Conservation (phyloP, 2,797 vertebrate genomes). For the Mormyrus hasselquistii region DNA sequence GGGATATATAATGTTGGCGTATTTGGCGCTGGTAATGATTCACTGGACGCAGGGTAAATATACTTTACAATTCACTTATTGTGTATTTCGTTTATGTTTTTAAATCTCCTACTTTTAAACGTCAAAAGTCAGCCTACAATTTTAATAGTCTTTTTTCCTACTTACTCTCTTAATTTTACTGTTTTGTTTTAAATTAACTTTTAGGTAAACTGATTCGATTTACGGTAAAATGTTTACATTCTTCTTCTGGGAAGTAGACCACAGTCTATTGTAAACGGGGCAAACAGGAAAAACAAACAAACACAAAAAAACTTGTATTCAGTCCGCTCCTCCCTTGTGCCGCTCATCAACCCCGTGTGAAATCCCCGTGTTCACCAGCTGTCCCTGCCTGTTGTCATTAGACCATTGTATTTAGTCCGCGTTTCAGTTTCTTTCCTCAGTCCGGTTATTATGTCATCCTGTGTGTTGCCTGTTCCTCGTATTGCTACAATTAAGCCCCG, state of each 20-base stretch:
- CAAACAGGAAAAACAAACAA: not conserved
- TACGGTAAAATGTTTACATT: not conserved
- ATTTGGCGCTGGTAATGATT: conserved; percentile 37
- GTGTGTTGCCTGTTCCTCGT: too few relatives aligned
- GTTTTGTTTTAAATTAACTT: not conserved
- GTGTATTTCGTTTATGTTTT: not conserved
- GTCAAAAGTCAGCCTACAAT: not conserved
- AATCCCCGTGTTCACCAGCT: too few relatives aligned
- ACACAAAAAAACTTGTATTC: not conserved
- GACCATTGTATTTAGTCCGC: too few relatives aligned
- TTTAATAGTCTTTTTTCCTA: not conserved
- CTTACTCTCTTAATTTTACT: not conserved
- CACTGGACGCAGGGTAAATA: conserved; percentile 52
- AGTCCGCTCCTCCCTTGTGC: too few relatives aligned
- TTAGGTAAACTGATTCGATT: not conserved
- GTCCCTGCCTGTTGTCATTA: too few relatives aligned
- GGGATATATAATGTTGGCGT: conserved; percentile 20
- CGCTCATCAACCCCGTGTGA: too few relatives aligned
- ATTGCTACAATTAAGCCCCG: too few relatives aligned
- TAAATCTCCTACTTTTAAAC: not conserved
- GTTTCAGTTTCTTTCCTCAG: too few relatives aligned
- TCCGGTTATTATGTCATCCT: too few relatives aligned
- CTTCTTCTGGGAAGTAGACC: not conserved
- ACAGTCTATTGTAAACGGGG: not conserved
- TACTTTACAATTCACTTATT: conserved; percentile 1